Evolutionary conservation across 2,113 vertebrate genomes (phyloP).

Genomic region (Garra rufa): DNA sequence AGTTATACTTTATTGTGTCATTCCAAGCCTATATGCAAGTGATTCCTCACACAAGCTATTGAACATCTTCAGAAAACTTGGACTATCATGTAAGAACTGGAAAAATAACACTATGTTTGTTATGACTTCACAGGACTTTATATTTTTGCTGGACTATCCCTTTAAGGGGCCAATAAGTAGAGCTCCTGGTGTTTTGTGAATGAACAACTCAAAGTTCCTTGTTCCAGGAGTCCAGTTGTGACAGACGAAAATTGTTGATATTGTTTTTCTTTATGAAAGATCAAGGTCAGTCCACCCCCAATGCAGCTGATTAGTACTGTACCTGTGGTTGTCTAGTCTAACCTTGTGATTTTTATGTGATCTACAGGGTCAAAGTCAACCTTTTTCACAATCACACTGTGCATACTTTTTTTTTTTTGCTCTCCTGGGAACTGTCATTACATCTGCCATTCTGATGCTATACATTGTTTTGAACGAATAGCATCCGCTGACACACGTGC

Average conservation of each 20-base stretch:
- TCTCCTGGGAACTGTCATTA: background rate
- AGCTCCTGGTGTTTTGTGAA: background rate
- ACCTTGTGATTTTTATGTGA: background rate
- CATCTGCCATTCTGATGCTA: background rate
- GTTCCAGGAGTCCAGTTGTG: background rate
- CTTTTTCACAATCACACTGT: background rate
- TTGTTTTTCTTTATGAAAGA: background rate
- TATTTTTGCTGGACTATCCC: background rate
- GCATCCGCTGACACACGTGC: background rate
- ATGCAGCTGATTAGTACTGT: background rate
- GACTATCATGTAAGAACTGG: background rate
- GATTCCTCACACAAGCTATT: background rate
- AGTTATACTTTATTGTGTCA: background rate
- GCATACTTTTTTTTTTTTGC: too few species aligned
- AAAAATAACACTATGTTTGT: background rate
- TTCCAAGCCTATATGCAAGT: background rate
- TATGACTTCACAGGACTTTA: background rate
- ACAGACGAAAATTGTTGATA: background rate
- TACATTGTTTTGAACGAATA: background rate
- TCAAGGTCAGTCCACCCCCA: background rate
- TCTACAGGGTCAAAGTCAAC: slow-evolving; percentile 1
- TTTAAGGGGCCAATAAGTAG: background rate
- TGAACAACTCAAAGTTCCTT: background rate
- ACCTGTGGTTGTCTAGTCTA: background rate
- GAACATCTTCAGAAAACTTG: background rate